phyloP scores from a whole-genome alignment of 2,113 vertebrate species.

The Tinamus guttatus region DNA sequence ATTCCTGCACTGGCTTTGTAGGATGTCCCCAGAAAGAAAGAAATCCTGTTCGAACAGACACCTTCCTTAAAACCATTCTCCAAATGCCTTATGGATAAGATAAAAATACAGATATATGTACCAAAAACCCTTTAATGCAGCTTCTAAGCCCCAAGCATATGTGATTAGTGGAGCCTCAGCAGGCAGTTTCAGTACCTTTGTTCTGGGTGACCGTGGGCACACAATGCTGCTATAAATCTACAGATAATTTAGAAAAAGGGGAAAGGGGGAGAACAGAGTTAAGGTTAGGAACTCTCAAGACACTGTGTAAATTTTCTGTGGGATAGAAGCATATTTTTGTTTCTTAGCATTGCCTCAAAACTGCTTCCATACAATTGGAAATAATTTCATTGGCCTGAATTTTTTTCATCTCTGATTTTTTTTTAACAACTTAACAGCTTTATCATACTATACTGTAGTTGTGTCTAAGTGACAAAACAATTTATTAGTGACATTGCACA shows the following conservation, averaged over 20 bases:
- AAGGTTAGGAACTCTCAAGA: not conserved
- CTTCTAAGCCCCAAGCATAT: not conserved
- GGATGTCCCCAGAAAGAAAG: not conserved
- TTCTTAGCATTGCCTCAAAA: not conserved
- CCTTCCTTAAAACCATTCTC: not conserved
- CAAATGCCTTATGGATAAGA: not conserved
- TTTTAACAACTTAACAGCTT: not conserved
- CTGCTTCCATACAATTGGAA: not conserved
- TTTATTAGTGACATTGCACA: not conserved
- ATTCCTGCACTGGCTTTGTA: not conserved
- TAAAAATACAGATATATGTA: not conserved
- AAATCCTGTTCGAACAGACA: not conserved
- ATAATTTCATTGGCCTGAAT: not conserved
- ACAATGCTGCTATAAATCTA: not conserved
- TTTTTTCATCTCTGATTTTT: conserved; percentile 15
- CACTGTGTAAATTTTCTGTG: not conserved
- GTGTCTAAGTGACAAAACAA: not conserved
- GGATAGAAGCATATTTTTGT: not conserved
- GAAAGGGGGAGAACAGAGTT: not conserved
- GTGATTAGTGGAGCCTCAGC: not conserved
- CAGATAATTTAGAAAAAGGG: not conserved
- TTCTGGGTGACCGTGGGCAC: not conserved
- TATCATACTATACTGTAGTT: not conserved
- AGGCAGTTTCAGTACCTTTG: not conserved
- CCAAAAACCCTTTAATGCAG: not conserved